Evolutionary conservation across 2,113 vertebrate genomes (phyloP), one percentile per base, ranked within the genome.

Genomic region (Lichenostomus cassidix): DNA sequence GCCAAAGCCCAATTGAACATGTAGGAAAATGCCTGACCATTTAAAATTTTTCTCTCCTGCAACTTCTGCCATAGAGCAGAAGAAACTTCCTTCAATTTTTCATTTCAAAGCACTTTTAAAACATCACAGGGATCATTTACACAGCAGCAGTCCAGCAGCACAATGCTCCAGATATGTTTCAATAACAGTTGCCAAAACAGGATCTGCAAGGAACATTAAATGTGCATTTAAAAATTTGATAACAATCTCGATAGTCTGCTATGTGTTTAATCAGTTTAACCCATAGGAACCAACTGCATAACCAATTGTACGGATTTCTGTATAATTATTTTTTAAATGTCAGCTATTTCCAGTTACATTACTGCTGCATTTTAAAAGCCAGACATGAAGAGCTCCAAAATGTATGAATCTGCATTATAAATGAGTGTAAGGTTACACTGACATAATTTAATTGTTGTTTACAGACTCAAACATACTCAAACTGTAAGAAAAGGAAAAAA

Each of bases 61-160:
- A 49, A 52, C n/a, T 82, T 81, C 22, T 68, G 44, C 41, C 49
- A 59, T 0, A 71, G 7, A 87, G 56, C 71, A 90, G 68, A 80
- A 79, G 35, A 83, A 67, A 64, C 27, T 89, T 91, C 74, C 87
- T 89, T 79, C 24, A 47, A 64, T 92, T 95, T 89, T 91, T 73
- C 46, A 82, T 94, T 87, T 96, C 83, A 89, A 95, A 94, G 56
- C 44, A 37, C 58, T 84, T 89, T 5, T 31, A 49, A 91, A 92
- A 91, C 24, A 44, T 41, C 77, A 84, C 49, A 87, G 44, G 41
- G 44, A 81, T 60, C 39, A 83, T 84, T 89, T 64, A 63, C 83
- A 49, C 83, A 91, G 64, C 70, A 87, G 88, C 55, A 81, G 60
- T 44, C 35, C 74, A 89, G 77, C 3, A 91, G 77, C 69, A 95